phyloP scores from a whole-genome alignment of 92 coral and sea anemone genomes.

The Heliopora coerulea region DNA sequence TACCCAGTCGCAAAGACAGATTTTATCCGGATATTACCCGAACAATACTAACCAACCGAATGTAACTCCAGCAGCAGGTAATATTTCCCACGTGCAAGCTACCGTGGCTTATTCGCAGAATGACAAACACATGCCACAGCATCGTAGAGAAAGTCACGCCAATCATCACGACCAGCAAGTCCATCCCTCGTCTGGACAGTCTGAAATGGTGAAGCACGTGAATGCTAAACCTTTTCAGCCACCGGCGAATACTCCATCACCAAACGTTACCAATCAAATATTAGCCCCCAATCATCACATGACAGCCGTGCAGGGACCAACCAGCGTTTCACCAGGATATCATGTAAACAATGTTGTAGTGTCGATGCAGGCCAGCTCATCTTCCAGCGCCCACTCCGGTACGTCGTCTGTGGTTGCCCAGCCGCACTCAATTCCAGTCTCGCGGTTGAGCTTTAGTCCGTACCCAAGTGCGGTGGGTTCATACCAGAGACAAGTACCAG shows the following conservation, averaged over 20 bases:
- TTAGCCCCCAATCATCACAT: constrained; percentile 11
- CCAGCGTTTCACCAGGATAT: constrained; percentile 50
- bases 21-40: constrained; percentile 2
- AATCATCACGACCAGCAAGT: constrained; percentile 60
- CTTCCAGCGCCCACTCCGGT: constrained; percentile 72
- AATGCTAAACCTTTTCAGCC: constrained; percentile 99
- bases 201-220: constrained; percentile 89
- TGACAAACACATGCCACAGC: constrained; percentile 50
- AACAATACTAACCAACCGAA: constrained; percentile 31
- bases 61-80: constrained; percentile 48
- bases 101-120: constrained; percentile 61
- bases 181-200: constrained; percentile 55
- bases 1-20: constrained; percentile 23
- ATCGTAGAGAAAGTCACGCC: constrained; percentile 58
- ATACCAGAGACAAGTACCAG: constrained; percentile 62
- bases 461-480: constrained; percentile 74
- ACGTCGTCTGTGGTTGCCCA: constrained; percentile 82
- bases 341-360: constrained; percentile 55
- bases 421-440: constrained; percentile 82
- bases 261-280: constrained; percentile 49
- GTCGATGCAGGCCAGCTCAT: constrained; percentile 67
- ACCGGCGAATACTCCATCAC: constrained; percentile 76
- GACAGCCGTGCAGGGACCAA: constrained; percentile 51
- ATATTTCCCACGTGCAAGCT: constrained; percentile 56
- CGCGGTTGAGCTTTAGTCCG: constrained; percentile 59